Percentiles rank a stretch among this genome's conserved stretches.
Evolutionary conservation across 2,797 vertebrate genomes (phyloP).

Genomic region (Artibeus lituratus): DNA sequence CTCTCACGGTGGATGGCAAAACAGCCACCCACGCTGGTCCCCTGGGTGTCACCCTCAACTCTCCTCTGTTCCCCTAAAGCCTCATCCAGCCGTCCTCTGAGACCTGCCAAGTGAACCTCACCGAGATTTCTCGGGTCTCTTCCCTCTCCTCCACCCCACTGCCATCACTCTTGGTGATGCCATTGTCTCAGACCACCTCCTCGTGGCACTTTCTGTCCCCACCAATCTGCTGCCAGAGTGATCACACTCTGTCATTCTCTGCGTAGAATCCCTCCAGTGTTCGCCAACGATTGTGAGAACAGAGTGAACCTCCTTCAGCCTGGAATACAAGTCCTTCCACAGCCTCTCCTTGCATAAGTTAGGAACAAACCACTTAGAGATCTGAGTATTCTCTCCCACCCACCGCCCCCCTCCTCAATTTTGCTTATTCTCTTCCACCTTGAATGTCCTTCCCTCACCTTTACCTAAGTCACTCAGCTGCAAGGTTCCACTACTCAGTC

Average conservation of each 20-base stretch:
- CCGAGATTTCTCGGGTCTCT: background rate
- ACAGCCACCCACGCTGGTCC: background rate
- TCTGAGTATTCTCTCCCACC: background rate
- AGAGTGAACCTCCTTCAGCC: background rate
- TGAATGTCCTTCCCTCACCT: background rate
- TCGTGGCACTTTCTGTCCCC: background rate
- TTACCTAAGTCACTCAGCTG: background rate
- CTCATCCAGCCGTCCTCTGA: background rate
- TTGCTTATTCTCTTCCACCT: background rate
- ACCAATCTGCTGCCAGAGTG: background rate
- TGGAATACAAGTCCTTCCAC: background rate
- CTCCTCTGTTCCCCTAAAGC: background rate
- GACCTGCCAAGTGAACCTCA: fast-evolving
- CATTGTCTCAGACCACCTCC: too few relatives aligned
- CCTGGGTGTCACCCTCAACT: background rate
- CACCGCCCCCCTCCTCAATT: background rate
- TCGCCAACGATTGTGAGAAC: background rate
- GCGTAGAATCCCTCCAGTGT: background rate
- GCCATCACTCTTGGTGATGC: fast-evolving
- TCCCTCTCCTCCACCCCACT: too few relatives aligned
- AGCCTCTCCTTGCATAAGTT: background rate
- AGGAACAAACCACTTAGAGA: background rate
- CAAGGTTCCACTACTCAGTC: background rate
- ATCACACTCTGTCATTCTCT: background rate
- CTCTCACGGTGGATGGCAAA: background rate